These are phyloP conservation scores for Metallyticus violacea DNA, from an alignment of 2,888 invertebrate species.

Conservation along the genomic window DNA sequence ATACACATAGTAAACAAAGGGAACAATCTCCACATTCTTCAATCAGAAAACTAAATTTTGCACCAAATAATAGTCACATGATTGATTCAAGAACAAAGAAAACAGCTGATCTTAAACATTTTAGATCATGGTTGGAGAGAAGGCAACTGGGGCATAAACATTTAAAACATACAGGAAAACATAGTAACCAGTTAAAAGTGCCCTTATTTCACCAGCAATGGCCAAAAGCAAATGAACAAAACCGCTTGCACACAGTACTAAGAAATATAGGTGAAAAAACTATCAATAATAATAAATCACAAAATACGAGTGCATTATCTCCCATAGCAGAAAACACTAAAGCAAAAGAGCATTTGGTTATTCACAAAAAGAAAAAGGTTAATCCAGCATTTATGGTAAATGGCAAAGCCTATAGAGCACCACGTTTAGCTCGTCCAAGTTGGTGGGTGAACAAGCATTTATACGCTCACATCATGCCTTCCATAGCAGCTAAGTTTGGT, in stretches of 20 bases:
- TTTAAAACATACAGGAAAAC: neutral
- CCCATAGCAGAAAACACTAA: neutral
- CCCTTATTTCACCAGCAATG: neutral
- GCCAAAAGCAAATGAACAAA: neutral
- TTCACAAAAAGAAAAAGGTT: neutral
- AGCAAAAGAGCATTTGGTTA: neutral
- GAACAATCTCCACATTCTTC: too few species aligned
- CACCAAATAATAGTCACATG: neutral
- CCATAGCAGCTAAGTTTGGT: neutral
- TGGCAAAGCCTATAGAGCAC: neutral
- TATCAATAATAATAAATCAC: neutral
- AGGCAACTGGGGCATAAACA: neutral
- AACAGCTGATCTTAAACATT: neutral
- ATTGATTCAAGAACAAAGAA: neutral
- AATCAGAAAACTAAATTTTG: neutral
- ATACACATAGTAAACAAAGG: too few species aligned
- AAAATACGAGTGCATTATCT: neutral
- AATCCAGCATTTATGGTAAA: neutral
- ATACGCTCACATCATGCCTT: neutral
- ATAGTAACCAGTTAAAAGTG: neutral
- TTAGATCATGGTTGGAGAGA: neutral
- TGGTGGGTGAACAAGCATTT: neutral
- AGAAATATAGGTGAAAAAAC: neutral
- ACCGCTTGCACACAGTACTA: neutral
- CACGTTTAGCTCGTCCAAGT: neutral